A percentile compares a stretch with the other conserved stretches of the same genome.
These are phyloP conservation scores for Barnardius zonarius DNA, from an alignment of 2,113 vertebrate species.

Conservation along the genomic window DNA sequence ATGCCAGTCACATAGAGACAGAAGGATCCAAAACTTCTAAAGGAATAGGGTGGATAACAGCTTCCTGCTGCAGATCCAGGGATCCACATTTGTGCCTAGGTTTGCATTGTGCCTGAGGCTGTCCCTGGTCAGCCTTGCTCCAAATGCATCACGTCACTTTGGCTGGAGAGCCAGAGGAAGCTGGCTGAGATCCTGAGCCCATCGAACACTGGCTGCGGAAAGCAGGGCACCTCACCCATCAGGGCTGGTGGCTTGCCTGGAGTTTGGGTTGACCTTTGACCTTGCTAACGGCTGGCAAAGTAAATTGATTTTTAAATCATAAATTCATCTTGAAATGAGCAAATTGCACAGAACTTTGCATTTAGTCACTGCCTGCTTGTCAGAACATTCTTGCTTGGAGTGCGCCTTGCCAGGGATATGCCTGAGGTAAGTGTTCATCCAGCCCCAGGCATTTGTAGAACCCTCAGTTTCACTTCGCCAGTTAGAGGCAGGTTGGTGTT, in stretches of 20 bases:
- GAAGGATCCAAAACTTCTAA: not conserved
- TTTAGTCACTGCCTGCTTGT: not conserved
- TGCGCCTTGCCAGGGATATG: not conserved
- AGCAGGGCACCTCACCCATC: not conserved
- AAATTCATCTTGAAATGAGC: not conserved
- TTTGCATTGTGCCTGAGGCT: not conserved
- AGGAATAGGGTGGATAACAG: not conserved
- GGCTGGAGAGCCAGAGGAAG: not conserved
- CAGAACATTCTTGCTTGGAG: not conserved
- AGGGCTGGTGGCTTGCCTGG: not conserved
- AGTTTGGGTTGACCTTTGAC: not conserved
- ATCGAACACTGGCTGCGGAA: not conserved
- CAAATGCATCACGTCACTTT: accelerated
- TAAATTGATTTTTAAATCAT: not conserved
- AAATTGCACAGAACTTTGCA: not conserved
- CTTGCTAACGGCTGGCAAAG: not conserved
- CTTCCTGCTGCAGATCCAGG: not conserved
- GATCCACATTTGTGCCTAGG: not conserved
- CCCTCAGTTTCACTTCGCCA: not conserved
- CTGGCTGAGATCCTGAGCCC: not conserved
- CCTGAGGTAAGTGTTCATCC: not conserved
- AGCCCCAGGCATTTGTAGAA: not conserved
- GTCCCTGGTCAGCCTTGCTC: not conserved
- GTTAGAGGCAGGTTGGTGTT: not conserved
- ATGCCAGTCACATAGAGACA: not conserved